Evolutionary conservation across 2,888 invertebrate genomes (phyloP).

Genomic region (Copidosoma aretas): DNA sequence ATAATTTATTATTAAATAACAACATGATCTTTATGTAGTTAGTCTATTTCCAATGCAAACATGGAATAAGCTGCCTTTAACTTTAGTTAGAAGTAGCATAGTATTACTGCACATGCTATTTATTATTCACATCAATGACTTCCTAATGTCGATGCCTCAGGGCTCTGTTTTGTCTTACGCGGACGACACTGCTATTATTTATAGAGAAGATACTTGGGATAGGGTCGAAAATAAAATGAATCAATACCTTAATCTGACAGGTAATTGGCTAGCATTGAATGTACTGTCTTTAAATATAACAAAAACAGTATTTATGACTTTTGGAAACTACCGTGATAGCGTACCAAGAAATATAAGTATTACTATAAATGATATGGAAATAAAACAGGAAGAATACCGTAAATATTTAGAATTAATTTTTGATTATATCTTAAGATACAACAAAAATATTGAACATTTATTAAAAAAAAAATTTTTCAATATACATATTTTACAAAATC

Average conservation of each 20-base stretch:
- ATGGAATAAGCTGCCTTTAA: too few species aligned
- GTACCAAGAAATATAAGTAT: neutral
- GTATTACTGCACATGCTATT: neutral
- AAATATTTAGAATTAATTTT: too few species aligned
- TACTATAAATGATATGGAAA: neutral
- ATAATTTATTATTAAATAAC: too few species aligned
- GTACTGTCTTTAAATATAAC: neutral
- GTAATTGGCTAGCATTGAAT: neutral
- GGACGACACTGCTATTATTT: neutral
- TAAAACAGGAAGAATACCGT: neutral
- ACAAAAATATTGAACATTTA: too few species aligned
- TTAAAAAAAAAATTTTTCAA: too few species aligned
- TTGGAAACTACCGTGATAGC: constrained; percentile 10
- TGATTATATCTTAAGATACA: too few species aligned
- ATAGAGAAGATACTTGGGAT: neutral
- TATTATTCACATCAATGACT: neutral
- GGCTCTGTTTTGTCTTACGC: neutral
- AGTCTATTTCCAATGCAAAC: too few species aligned
- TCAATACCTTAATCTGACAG: neutral
- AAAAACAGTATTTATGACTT: neutral
- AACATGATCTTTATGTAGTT: too few species aligned
- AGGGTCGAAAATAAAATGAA: neutral
- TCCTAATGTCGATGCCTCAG: neutral
- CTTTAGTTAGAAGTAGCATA: too few species aligned
- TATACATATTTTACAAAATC: too few species aligned